phyloP scores from a whole-genome alignment of 2,888 invertebrate genomes.

The Apotomis capreana region DNA sequence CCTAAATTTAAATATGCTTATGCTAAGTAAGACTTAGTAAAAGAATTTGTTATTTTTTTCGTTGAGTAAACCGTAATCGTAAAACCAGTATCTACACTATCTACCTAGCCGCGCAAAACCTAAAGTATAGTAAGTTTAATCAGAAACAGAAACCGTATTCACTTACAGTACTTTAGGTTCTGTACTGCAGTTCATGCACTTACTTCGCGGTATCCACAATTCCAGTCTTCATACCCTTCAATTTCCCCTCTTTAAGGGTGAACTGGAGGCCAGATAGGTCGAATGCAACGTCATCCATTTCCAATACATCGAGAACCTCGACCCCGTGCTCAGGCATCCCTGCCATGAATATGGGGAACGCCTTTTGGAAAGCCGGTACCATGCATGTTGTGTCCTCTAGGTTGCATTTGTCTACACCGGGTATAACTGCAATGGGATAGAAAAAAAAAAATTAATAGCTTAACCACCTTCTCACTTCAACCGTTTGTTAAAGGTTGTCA shows the following conservation, averaged over 20 bases:
- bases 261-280: constrained; percentile 61
- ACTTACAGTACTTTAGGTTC: no score
- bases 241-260: constrained; percentile 51
- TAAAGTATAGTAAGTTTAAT: no score
- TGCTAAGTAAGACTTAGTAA: no score
- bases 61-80: no score
- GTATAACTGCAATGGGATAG: constrained; percentile 49
- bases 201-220: constrained; percentile 57
- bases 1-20: no score
- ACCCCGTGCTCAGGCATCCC: constrained; percentile 57
- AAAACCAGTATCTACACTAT: no score
- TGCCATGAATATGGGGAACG: constrained; percentile 51
- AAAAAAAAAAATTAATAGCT: not conserved
- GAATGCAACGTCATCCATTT: constrained; percentile 55
- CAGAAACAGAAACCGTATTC: no score
- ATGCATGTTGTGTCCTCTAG: constrained; percentile 56
- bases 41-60: no score
- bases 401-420: constrained; percentile 57
- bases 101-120: no score
- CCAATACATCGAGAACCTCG: constrained; percentile 56
- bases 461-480: no score
- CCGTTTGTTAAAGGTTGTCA: no score
- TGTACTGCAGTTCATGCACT: constrained; percentile 40
- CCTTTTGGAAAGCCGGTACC: constrained; percentile 54
- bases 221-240: constrained; percentile 54